These are phyloP conservation scores for Muscina levida DNA, from an alignment of 2,888 invertebrate genomes.

Conservation along the genomic window DNA sequence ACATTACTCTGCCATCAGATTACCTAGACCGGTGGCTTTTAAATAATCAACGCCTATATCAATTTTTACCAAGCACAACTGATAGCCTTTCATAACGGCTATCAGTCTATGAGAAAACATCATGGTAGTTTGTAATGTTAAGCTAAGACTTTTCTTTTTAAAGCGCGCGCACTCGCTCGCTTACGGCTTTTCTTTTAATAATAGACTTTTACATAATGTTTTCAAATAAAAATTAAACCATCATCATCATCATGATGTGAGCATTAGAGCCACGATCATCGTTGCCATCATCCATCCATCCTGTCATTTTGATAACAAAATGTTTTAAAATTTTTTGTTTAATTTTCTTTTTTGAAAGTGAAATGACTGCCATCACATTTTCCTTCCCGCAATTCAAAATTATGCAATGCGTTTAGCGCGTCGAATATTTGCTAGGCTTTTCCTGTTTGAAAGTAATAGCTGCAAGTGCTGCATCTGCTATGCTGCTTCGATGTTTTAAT, in stretches of 20 bases:
- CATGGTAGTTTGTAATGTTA: not conserved
- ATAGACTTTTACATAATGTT: constrained; percentile 18
- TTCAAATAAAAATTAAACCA: constrained; percentile 22
- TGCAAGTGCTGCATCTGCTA: not conserved
- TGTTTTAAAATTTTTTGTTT: not conserved
- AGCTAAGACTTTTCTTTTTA: not conserved
- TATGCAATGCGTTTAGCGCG: constrained; percentile 11
- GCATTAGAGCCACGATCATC: not conserved
- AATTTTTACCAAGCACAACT: constrained; percentile 7
- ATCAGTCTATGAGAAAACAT: not conserved
- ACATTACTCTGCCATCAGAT: not conserved
- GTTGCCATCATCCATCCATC: not conserved
- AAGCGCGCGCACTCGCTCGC: not conserved
- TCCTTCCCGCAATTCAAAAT: constrained; percentile 25
- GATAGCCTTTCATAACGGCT: not conserved
- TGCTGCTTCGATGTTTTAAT: not conserved
- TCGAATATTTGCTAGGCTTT: too few relatives aligned
- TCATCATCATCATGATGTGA: not conserved
- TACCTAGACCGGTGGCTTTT: constrained; percentile 24
- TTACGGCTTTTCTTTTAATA: constrained; percentile 31
- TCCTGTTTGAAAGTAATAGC: constrained; percentile 26
- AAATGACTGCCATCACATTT: not conserved
- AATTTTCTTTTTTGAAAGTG: not conserved
- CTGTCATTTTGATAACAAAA: constrained; percentile 40
- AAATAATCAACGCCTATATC: constrained; percentile 38